These are phyloP conservation scores for Myxocyprinus asiaticus DNA, from an alignment of 2,113 vertebrate species.

Conservation along the genomic window DNA sequence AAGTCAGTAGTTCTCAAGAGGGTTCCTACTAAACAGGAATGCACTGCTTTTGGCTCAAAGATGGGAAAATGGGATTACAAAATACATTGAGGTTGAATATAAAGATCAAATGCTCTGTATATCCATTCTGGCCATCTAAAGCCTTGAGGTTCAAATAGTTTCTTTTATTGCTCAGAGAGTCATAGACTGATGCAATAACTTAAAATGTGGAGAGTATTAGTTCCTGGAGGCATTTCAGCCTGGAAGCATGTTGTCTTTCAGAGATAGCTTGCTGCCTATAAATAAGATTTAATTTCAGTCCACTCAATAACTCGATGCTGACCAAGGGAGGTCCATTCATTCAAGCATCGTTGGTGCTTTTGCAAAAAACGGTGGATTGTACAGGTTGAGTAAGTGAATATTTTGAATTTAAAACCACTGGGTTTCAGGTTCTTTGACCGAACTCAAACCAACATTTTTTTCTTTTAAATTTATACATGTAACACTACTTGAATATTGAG, in stretches of 20 bases:
- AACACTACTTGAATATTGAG: too few species aligned
- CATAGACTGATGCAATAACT: neutral
- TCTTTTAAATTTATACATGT: too few species aligned
- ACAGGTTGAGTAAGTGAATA: neutral
- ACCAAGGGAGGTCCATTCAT: neutral
- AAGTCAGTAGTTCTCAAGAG: too few species aligned
- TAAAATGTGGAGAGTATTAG: neutral
- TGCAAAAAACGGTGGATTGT: neutral
- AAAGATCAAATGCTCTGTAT: neutral
- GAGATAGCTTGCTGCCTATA: neutral
- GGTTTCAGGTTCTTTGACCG: too few species aligned
- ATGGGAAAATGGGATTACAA: neutral
- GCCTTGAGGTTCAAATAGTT: neutral
- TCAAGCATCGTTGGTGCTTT: neutral
- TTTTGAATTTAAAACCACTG: too few species aligned
- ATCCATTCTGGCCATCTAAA: neutral
- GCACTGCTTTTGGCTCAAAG: neutral
- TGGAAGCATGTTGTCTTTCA: neutral
- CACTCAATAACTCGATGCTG: neutral
- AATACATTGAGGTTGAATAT: neutral
- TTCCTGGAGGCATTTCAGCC: neutral
- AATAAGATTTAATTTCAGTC: neutral
- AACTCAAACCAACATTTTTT: too few species aligned
- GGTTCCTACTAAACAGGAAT: neutral
- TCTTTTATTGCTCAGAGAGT: neutral